Base-by-base conservation (phyloP, 2,113 vertebrate genomes). In the Tupaia tana region DNA sequence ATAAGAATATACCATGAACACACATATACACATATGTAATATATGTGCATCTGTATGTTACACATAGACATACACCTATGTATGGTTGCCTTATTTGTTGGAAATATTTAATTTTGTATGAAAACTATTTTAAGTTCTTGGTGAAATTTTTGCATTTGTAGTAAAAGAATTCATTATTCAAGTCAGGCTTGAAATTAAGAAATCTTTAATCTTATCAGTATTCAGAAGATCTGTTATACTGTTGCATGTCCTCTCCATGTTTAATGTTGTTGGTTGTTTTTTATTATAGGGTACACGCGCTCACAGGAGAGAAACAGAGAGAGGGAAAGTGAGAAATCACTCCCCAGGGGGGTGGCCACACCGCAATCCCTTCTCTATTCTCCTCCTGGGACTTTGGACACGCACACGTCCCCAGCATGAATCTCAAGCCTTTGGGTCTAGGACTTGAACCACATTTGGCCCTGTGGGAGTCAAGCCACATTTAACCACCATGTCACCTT, bases 121-220 rank as follows among this genome's bases (percentile, higher is more conserved):
- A 94, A 84, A 92, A 29, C 14, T 84, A 31, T 96, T 88, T 92
- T 94, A 92, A 91, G 85, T 92, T 78, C 24, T 29, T 71, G 25
- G 31, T 78, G 43, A 59, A 74, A 52, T 89, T 83, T 84, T 27
- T 87, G 71, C 7, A 52, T 84, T 92, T 83, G 15, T 89, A 67
- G 74, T 88, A 81, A 82, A 86, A 91, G 54, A 87, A 70, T 61
- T 80, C 4, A 54, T 19, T 61, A 8, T 94, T 88, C 22, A 63
- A 61, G 43, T 66, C 52, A 64, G 94, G 34, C 2, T 52, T 87
- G 20, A 77, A 75, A 56, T 52, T 31, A 93, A 77, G n/a, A 81
- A 43, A 67, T 79, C n/a, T 70, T 88, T 73, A 56, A 79, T n/a
- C 58, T 74, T 80, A 34, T 74, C 61, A 90, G 59, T 67, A 69